Evolutionary conservation across 1,140 invertebrate species (phyloP).

Genomic region (Diploscapter pachys): DNA sequence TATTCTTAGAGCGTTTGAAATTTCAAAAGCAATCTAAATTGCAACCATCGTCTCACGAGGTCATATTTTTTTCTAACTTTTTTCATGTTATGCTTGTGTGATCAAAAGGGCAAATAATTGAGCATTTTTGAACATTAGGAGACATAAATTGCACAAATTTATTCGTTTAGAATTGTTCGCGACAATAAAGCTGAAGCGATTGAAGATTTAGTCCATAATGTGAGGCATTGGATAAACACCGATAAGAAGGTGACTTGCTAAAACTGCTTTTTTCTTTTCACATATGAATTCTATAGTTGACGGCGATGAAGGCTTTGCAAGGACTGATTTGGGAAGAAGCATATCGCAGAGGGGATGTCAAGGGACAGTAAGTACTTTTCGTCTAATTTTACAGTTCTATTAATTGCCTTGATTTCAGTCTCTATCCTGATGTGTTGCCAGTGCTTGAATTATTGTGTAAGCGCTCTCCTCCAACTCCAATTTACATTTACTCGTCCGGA

Average conservation of each 20-base stretch:
- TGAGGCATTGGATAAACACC: slow-evolving; percentile 44
- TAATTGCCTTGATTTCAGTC: slow-evolving; percentile 64
- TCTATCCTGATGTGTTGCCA: slow-evolving; percentile 78
- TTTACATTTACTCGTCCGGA: slow-evolving; percentile 87
- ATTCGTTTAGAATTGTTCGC: slow-evolving; percentile 3
- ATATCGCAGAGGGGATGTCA: slow-evolving; percentile 73
- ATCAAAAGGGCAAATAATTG: too few relatives aligned
- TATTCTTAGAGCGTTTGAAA: slow-evolving; percentile 11
- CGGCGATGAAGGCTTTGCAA: slow-evolving; percentile 78
- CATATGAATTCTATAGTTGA: slow-evolving; percentile 46
- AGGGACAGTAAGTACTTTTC: slow-evolving; percentile 76
- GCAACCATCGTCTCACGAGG: too few relatives aligned
- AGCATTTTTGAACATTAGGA: too few relatives aligned
- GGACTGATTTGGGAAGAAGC: slow-evolving; percentile 82
- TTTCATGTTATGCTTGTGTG: background rate
- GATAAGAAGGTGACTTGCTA: slow-evolving; percentile 42
- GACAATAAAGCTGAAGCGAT: slow-evolving; percentile 17
- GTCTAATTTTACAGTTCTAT: slow-evolving; percentile 1
- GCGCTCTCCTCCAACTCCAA: slow-evolving; percentile 59
- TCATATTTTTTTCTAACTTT: slow-evolving; percentile 11
- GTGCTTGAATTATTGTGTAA: slow-evolving; percentile 65
- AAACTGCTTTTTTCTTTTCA: background rate
- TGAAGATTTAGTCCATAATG: slow-evolving; percentile 38
- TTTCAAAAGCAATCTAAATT: too few relatives aligned
- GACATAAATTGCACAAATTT: background rate